Percentiles rank a stretch among this genome's conserved stretches.
Evolutionary conservation across 2,797 vertebrate species (phyloP).

Genomic region (Acrocephalus scirpaceus): DNA sequence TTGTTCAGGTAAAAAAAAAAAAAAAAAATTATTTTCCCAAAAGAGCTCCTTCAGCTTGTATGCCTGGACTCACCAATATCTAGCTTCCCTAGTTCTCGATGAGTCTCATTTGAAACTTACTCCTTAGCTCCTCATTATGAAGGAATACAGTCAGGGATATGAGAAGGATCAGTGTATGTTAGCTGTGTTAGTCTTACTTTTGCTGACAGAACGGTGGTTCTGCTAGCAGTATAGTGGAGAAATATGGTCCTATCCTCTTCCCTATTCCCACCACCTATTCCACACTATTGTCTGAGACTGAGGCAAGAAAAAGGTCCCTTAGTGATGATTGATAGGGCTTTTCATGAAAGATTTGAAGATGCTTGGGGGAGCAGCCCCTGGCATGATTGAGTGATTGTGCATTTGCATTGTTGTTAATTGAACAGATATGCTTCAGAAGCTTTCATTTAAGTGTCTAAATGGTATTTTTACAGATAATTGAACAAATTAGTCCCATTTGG

Average conservation of each 20-base stretch:
- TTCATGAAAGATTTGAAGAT: background rate
- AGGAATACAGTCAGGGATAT: background rate
- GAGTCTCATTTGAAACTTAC: background rate
- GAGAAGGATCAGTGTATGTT: background rate
- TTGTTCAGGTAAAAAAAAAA: background rate
- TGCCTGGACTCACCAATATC: background rate
- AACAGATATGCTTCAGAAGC: background rate
- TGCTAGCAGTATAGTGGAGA: background rate
- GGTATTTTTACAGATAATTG: slow-evolving; percentile 40
- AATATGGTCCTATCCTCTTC: background rate
- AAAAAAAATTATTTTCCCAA: background rate
- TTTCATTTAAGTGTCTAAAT: slow-evolving; percentile 1
- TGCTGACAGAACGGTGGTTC: background rate
- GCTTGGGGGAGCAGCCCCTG: background rate
- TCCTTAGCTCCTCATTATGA: background rate
- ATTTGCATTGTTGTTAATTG: slow-evolving; percentile 22
- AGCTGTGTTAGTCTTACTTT: background rate
- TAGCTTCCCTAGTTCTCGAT: background rate
- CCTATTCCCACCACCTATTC: background rate
- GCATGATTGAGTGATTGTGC: background rate
- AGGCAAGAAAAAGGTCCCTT: background rate
- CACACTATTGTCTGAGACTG: background rate
- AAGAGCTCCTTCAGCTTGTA: background rate
- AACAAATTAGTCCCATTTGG: slow-evolving; percentile 27
- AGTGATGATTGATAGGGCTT: background rate